phyloP scores from a whole-genome alignment of 2,113 vertebrate genomes.

The Mesitornis unicolor region DNA sequence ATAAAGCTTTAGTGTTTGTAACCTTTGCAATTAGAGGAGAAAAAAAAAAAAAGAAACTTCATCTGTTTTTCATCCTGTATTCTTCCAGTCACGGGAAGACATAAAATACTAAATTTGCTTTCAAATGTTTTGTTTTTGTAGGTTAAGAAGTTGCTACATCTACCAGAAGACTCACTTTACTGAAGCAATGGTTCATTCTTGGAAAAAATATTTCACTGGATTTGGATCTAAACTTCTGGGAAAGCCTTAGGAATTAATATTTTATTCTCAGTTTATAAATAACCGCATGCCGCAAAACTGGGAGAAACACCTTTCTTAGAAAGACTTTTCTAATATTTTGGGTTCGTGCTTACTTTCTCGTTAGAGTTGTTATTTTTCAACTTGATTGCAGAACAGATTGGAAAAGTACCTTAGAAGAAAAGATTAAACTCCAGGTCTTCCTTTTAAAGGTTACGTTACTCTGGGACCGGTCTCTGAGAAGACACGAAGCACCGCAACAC shows the following conservation, averaged over 20 bases:
- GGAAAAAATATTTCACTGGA: neutral
- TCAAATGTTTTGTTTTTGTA: neutral
- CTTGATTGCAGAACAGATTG: neutral
- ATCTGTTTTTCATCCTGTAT: neutral
- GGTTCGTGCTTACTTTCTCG: neutral
- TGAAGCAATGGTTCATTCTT: neutral
- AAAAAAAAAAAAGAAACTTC: neutral
- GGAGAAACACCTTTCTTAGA: neutral
- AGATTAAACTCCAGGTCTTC: neutral
- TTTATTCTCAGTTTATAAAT: neutral
- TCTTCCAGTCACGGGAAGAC: neutral
- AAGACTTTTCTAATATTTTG: neutral
- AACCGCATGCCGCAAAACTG: neutral
- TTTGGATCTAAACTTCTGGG: neutral
- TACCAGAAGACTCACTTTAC: neutral
- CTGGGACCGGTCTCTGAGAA: neutral
- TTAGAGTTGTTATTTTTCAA: neutral
- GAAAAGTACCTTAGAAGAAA: neutral
- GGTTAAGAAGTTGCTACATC: neutral
- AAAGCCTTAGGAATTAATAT: neutral
- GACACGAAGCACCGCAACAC: fast-evolving
- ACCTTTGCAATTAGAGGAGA: neutral
- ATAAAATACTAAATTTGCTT: neutral
- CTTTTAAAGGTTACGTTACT: neutral
- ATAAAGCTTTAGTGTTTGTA: neutral